These are phyloP conservation scores for Ametastegia equiseti DNA, from an alignment of 2,888 invertebrate species.

Conservation along the genomic window DNA sequence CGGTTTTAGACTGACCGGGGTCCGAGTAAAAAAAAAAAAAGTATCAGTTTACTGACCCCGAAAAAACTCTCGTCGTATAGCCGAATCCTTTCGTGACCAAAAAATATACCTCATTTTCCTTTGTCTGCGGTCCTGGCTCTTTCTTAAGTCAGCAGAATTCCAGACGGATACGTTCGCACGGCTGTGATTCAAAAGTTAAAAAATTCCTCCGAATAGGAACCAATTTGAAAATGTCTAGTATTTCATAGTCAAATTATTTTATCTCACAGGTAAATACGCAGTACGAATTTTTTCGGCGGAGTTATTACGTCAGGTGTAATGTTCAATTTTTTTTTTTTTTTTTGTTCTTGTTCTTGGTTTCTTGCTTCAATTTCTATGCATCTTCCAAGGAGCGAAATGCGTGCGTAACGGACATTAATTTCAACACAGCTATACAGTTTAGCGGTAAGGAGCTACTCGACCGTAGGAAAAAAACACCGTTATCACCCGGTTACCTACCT, in stretches of 20 bases:
- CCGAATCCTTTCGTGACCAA: constrained; percentile 6
- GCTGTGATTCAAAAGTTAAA: background rate
- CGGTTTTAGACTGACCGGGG: constrained; percentile 30
- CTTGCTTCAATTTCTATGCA: background rate
- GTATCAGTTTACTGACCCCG: constrained; percentile 45
- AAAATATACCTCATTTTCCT: constrained; percentile 14
- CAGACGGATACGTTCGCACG: background rate
- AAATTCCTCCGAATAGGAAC: background rate
- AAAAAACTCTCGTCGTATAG: constrained; percentile 23
- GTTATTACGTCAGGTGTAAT: background rate
- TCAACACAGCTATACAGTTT: constrained; percentile 27
- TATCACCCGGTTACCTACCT: constrained; percentile 63
- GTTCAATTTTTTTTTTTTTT: background rate
- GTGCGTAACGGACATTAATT: constrained; percentile 29
- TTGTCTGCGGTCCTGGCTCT: background rate
- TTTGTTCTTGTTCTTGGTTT: too few relatives aligned
- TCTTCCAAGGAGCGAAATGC: constrained; percentile 10
- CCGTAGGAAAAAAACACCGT: constrained; percentile 66
- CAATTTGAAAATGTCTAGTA: background rate
- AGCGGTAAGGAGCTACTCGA: constrained; percentile 57
- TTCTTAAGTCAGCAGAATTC: background rate
- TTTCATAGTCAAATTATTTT: background rate
- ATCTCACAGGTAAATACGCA: too few relatives aligned
- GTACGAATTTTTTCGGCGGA: background rate
- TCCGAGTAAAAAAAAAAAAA: constrained; percentile 19